Percentiles rank a stretch among this genome's conserved stretches.
Conservation (phyloP, 2,113 vertebrate species). For the Stegostoma tigrinum region DNA sequence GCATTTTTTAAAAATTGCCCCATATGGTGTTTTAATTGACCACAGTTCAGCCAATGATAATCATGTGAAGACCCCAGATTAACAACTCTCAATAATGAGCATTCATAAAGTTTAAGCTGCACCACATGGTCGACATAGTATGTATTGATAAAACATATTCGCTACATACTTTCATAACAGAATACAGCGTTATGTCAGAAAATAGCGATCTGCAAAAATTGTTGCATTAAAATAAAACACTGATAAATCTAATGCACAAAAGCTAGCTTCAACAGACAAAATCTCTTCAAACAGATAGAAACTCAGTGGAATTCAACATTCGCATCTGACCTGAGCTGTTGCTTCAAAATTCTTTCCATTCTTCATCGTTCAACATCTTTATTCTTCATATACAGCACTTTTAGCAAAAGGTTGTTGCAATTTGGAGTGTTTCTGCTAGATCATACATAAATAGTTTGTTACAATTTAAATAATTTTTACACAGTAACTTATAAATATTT, state of each 20-base stretch:
- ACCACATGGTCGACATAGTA: neutral
- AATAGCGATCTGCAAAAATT: neutral
- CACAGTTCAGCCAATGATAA: neutral
- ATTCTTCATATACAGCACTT: conserved; percentile 4
- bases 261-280: conserved; percentile 10
- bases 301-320: conserved; percentile 3
- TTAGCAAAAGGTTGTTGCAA: conserved; percentile 6
- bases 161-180: neutral
- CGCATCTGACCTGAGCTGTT: conserved; percentile 19
- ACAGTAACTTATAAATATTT: neutral
- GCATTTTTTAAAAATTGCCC: neutral
- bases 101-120: neutral
- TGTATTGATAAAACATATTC: neutral
- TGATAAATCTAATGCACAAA: neutral
- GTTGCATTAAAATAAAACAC: conserved; percentile 4
- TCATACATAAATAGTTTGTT: too few relatives aligned
- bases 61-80: neutral
- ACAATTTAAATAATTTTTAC: neutral
- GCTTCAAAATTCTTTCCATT: neutral
- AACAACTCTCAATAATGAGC: neutral
- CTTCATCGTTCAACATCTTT: neutral
- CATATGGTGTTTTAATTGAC: too few relatives aligned
- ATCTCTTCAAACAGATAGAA: neutral
- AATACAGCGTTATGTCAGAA: neutral
- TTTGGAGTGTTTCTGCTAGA: neutral